Conservation (phyloP, 2,888 invertebrate genomes). For the Protodeltote pygarga region DNA sequence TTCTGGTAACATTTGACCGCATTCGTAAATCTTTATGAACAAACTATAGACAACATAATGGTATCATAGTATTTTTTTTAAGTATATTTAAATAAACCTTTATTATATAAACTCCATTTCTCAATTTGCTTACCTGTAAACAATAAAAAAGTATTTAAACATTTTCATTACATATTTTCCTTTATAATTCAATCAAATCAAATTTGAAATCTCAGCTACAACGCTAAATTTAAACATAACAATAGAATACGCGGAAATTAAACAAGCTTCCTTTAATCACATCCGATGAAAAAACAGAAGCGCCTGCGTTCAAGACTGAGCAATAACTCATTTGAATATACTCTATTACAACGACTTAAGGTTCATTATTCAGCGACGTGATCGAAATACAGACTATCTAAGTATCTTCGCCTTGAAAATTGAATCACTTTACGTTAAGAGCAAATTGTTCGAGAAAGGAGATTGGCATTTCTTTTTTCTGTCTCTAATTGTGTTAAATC, state of each 20-base stretch:
- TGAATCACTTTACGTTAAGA: conserved; percentile 70
- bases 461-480: conserved; percentile 66
- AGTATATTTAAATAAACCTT: too few relatives aligned
- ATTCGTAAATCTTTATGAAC: too few relatives aligned
- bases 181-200: conserved; percentile 19
- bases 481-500: conserved; percentile 65
- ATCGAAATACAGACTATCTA: conserved; percentile 16
- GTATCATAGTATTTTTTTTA: too few relatives aligned
- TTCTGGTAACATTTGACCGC: background rate
- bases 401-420: conserved; percentile 58
- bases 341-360: conserved; percentile 34
- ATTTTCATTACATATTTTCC: too few relatives aligned
- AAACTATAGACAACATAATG: too few relatives aligned
- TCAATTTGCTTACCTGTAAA: conserved; percentile 26
- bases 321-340: background rate
- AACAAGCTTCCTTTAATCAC: conserved; percentile 46
- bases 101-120: too few relatives aligned
- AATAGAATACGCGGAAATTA: conserved; percentile 48
- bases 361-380: conserved; percentile 34
- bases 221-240: conserved; percentile 24
- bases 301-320: conserved; percentile 8
- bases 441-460: conserved; percentile 61
- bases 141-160: background rate
- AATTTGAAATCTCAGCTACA: conserved; percentile 26
- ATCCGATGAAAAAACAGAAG: conserved; percentile 38